Evolutionary conservation across 1,140 invertebrate species (phyloP), one percentile per base, ranked within the genome.

Genomic region (Dysdera silvatica): DNA sequence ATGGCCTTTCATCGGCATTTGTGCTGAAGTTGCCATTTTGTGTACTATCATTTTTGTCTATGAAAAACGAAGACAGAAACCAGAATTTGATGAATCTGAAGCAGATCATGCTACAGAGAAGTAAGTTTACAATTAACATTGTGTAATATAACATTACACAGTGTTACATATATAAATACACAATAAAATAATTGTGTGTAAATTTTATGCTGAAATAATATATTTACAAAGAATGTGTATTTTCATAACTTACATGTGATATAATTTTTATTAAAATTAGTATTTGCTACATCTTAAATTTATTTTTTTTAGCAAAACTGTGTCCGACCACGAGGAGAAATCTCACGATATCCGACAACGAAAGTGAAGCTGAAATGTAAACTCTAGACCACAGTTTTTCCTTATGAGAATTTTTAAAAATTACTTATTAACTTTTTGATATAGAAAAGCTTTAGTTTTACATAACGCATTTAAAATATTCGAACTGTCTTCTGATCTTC

Each of bases 41-140:
- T 95, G 91, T 79, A 82, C 87, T 70, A 91, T 97, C 76, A 98
- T 98, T 75, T 86, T 97, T 69, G 85, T 97, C 61, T 98, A 95
- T 78, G 91, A 95, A 79, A 91, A 89, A 80, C 85, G 89, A 77
- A 85, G 89, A 69, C 90, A 88, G 79, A 94, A 94, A 82, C 83
- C 87, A 66, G 89, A 93, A 78, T 82, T 90, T 70, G 90, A 94
- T 71, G 91, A 94, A 78, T 90, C 87, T 74, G 90, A 93, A 80
- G 90, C 88, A 68, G 90, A 94, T 79, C 65, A 66, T 86, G 90
- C 78, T 87, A 87, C 71, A 85, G 85, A 53, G 85, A 88, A 72
- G 84, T 84, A 86, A 87, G 78, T 84, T 83, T 41, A 2, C 4
- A n/a, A 10, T 33, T 28, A 14, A n/a, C 31, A 29, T 35, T 8